Conservation (phyloP, 2,113 vertebrate genomes). For the Scopus umbretta region DNA sequence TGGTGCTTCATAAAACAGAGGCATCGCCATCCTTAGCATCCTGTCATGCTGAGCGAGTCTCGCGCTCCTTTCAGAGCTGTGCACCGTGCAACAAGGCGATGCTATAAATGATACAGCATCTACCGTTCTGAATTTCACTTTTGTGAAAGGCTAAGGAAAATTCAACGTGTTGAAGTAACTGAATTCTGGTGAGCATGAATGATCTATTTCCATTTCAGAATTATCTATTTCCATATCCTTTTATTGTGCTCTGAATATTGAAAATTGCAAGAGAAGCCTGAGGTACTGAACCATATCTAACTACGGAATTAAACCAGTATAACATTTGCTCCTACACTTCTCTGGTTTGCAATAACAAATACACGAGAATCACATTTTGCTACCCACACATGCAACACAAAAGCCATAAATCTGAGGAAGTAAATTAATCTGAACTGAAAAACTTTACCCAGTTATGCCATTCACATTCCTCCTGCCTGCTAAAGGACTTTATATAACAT, state of each 20-base stretch:
- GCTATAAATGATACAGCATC: not conserved
- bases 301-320: conserved; percentile 48
- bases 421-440: conserved; percentile 58
- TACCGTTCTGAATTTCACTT: not conserved
- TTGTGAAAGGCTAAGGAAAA: not conserved
- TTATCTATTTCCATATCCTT: conserved; percentile 64
- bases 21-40: not conserved
- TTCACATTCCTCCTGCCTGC: conserved; percentile 76
- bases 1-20: not conserved
- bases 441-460: conserved; percentile 66
- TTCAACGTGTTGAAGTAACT: not conserved
- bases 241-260: conserved; percentile 66
- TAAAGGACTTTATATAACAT: conserved; percentile 66
- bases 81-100: not conserved
- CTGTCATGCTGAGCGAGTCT: not conserved
- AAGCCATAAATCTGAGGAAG: conserved; percentile 67
- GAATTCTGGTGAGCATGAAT: not conserved
- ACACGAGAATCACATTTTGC: conserved; percentile 63
- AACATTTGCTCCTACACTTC: conserved; percentile 34
- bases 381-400: conserved; percentile 66
- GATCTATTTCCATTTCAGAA: not conserved
- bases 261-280: conserved; percentile 29
- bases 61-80: not conserved
- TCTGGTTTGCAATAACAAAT: conserved; percentile 66
- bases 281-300: conserved; percentile 44